Conservation (phyloP, 1,140 invertebrate genomes). For the Polyergus mexicanus region DNA sequence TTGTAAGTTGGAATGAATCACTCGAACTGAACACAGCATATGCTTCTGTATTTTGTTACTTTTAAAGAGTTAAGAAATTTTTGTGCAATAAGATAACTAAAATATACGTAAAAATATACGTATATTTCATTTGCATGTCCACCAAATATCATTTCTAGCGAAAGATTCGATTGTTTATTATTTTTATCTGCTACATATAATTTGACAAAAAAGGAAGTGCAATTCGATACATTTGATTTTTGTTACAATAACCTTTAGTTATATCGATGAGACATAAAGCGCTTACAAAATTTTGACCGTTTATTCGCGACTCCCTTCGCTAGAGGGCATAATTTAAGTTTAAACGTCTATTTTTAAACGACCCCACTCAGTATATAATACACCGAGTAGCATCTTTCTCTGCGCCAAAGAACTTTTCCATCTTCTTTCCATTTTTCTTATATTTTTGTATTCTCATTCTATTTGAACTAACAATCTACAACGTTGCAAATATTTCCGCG, state of each 20-base stretch:
- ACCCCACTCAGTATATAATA: constrained; percentile 72
- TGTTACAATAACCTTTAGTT: not conserved
- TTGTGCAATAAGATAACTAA: not conserved
- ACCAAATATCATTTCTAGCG: not conserved
- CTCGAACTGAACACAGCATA: not conserved
- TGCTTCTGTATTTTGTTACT: not conserved
- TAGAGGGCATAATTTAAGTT: constrained; percentile 77
- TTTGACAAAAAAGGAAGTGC: not conserved
- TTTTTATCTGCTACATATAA: not conserved
- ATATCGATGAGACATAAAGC: not conserved
- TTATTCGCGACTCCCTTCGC: constrained; percentile 68
- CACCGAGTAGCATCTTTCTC: constrained; percentile 59
- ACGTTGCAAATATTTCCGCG: not conserved
- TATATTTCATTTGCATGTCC: not conserved
- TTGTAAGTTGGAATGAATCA: not conserved
- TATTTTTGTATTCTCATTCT: not conserved
- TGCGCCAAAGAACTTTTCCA: constrained; percentile 42
- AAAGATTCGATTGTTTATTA: not conserved
- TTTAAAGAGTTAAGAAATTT: not conserved
- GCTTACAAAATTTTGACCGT: constrained; percentile 69
- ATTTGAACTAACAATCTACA: not conserved
- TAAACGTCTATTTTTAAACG: constrained; percentile 78
- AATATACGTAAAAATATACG: not conserved
- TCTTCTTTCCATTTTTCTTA: constrained; percentile 41
- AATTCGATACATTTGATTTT: not conserved